phyloP scores from a whole-genome alignment of 92 coral and sea anemone genomes.

The Epizoanthus ramosus region DNA sequence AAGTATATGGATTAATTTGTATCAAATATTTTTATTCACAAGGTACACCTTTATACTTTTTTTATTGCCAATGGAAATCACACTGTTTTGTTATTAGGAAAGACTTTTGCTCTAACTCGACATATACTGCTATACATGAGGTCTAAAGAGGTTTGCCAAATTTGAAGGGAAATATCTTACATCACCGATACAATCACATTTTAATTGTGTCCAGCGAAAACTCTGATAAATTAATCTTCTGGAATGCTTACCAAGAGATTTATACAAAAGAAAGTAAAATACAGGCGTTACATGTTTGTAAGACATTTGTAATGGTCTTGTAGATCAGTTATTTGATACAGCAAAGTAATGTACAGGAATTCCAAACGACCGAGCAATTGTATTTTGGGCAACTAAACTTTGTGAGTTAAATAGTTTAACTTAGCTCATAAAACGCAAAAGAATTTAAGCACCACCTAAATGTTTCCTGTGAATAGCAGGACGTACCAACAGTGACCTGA shows the following conservation, averaged over 20 bases:
- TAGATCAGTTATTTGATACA: not conserved
- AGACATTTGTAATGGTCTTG: not conserved
- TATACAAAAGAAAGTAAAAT: not conserved
- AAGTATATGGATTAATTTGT: not conserved
- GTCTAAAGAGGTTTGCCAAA: slow-evolving; percentile 4
- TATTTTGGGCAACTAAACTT: not conserved
- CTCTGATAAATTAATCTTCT: not conserved
- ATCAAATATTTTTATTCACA: slow-evolving; percentile 11
- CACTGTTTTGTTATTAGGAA: not conserved
- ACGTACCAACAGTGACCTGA: not conserved
- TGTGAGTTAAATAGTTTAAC: not conserved
- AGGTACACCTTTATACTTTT: not conserved
- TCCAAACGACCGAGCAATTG: too few species aligned
- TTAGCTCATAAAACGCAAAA: not conserved
- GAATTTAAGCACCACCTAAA: not conserved
- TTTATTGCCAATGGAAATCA: not conserved
- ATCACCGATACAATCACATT: not conserved
- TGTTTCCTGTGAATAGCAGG: slow-evolving; percentile 8
- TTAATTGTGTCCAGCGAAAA: slow-evolving; percentile 9
- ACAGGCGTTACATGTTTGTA: slow-evolving; percentile 1
- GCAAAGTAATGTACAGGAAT: not conserved
- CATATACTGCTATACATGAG: not conserved
- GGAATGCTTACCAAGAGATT: not conserved
- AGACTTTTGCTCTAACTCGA: not conserved
- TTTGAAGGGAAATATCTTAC: not conserved